Evolutionary conservation across 2,797 vertebrate genomes (phyloP).

Genomic region (Xyrichtys novacula): DNA sequence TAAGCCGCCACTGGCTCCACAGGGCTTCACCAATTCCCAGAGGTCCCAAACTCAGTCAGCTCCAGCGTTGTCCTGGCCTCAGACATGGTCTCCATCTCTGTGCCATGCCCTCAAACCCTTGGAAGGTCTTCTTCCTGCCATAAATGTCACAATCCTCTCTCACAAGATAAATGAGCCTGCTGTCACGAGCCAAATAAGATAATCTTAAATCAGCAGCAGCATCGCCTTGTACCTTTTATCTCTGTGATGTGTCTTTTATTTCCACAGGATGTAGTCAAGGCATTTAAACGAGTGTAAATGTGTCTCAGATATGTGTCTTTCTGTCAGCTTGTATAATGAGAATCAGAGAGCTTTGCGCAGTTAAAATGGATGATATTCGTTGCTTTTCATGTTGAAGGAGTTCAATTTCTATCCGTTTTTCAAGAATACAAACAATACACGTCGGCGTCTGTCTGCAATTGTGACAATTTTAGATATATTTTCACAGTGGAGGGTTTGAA

Average conservation of each 20-base stretch:
- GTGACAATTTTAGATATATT: neutral
- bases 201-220: constrained; percentile 72
- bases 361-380: neutral
- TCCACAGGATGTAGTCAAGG: constrained; percentile 41
- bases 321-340: constrained; percentile 17
- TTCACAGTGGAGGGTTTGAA: neutral
- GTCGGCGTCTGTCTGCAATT: neutral
- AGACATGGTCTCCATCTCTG: constrained; percentile 53
- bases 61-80: constrained; percentile 54
- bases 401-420: neutral
- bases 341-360: neutral
- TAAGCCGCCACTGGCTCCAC: constrained; percentile 68
- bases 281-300: constrained; percentile 31
- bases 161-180: constrained; percentile 71
- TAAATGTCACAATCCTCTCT: constrained; percentile 78
- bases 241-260: constrained; percentile 19
- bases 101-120: constrained; percentile 82
- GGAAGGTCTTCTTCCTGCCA: constrained; percentile 78
- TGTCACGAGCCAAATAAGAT: constrained; percentile 68
- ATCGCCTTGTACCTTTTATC: constrained; percentile 63
- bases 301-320: constrained; percentile 13
- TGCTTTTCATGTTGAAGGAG: neutral
- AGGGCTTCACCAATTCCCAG: constrained; percentile 69
- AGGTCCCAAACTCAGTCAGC: constrained; percentile 58
- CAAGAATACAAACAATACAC: neutral